Evolutionary conservation across 2,113 vertebrate species (phyloP), one percentile per base, ranked within the genome.

Genomic region (Microcebus ravelobensis): DNA sequence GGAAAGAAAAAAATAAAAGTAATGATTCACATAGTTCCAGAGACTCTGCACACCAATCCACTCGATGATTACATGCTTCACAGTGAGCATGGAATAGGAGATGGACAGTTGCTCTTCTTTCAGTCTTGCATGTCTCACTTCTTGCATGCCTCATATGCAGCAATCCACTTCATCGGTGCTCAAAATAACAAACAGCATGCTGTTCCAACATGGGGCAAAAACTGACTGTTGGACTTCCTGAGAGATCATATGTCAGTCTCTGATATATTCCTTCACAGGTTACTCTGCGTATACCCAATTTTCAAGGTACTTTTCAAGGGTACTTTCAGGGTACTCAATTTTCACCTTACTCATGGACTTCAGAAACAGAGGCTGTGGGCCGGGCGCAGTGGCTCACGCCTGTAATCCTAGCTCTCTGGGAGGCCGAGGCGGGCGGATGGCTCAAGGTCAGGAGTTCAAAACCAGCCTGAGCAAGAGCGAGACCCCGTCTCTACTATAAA

Each of bases 311-410:
- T 82, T 87, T 85, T 68, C 73, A 79, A 48, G 27, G 25, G 15
- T 39, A 50, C 4, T 67, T 89, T 59, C 10, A 76, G n/a, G n/a
- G 9, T 6, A 77, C 52, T 93, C 67, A 31, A 71, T 31, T 81
- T 71, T 85, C 82, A 95, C 73, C 70, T 91, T n/a, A 88, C 29
- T 31, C n/a, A 29, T 15, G n/a, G 6, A 87, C 76, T 87, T 92
- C 50, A 91, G 77, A 92, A 87, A 80, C 27, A 76, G 48, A 71
- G 17, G 6, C 8, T 52, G 2, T 39, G 27, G n/a, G n/a, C n/a
- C n/a, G n/a, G n/a, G n/a, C n/a, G n/a, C n/a, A n/a, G n/a, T n/a
- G n/a, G n/a, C n/a, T n/a, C n/a, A n/a, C n/a, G n/a, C n/a, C n/a
- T n/a, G n/a, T n/a, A n/a, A n/a, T n/a, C n/a, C n/a, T n/a, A n/a